These are phyloP conservation scores for Hyperopisus bebe DNA, from an alignment of 2,113 vertebrate genomes.

Conservation along the genomic window DNA sequence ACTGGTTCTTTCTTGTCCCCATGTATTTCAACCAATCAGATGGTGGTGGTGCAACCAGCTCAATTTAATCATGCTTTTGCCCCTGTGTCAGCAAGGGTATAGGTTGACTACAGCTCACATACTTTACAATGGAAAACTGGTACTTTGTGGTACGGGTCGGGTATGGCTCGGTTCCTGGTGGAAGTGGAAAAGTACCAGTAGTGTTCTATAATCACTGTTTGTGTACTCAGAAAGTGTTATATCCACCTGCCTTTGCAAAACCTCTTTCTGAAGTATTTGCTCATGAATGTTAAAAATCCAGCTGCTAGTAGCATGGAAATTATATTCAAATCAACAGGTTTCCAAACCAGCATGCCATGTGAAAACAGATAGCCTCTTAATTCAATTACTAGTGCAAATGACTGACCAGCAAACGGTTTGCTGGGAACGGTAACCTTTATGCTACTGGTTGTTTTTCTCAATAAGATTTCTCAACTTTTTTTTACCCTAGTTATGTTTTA, in stretches of 20 bases:
- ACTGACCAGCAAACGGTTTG: conserved; percentile 50
- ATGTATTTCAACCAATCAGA: background rate
- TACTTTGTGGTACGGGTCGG: background rate
- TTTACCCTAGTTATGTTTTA: background rate
- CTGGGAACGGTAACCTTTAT: conserved; percentile 56
- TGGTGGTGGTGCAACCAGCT: background rate
- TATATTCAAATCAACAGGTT: conserved; percentile 73
- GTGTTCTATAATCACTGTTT: background rate
- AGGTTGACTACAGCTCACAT: background rate
- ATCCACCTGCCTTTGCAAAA: conserved; percentile 54
- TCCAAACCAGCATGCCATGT: conserved; percentile 55
- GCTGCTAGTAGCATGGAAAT: conserved; percentile 59
- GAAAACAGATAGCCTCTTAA: conserved; percentile 69
- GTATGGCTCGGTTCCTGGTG: background rate
- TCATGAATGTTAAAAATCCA: conserved; percentile 64
- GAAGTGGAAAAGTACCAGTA: background rate
- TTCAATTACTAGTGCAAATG: conserved; percentile 65
- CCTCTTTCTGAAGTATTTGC: conserved; percentile 56
- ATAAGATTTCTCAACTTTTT: background rate
- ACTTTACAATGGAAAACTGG: background rate
- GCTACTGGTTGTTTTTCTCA: conserved; percentile 35
- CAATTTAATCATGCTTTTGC: background rate
- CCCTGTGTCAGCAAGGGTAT: background rate
- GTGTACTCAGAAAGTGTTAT: background rate
- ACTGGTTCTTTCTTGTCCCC: background rate